These are phyloP conservation scores for Sinocyclocheilus rhinocerous DNA, from an alignment of 2,113 vertebrate genomes.

Conservation along the genomic window DNA sequence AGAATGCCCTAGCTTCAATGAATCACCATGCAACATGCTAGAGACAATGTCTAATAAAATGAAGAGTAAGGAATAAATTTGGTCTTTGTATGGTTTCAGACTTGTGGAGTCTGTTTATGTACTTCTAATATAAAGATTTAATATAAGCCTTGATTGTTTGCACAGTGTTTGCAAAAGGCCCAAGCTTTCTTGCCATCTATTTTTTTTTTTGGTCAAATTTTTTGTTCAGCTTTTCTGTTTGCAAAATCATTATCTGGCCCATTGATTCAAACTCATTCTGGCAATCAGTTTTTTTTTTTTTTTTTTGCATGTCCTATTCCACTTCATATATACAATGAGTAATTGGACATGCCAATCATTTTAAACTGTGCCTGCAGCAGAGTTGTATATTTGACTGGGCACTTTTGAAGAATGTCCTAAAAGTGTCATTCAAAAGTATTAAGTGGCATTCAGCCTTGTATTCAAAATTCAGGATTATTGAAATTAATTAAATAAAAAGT, in stretches of 20 bases:
- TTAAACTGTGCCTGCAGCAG: neutral
- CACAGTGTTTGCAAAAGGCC: neutral
- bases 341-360: constrained; percentile 55
- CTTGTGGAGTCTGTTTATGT: too few species aligned
- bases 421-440: neutral
- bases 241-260: constrained; percentile 11
- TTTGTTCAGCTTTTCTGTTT: constrained; percentile 5
- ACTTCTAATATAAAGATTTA: neutral
- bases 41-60: neutral
- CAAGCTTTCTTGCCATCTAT: neutral
- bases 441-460: neutral
- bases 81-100: neutral
- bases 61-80: neutral
- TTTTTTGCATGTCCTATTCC: constrained; percentile 24
- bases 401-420: constrained; percentile 12
- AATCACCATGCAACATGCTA: neutral
- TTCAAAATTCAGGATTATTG: neutral
- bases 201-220: neutral
- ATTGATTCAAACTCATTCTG: constrained; percentile 32
- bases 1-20: neutral
- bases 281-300: neutral
- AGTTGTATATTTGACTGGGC: constrained; percentile 16
- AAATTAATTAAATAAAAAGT: neutral
- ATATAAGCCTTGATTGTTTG: neutral
- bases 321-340: constrained; percentile 23